Conservation (phyloP, 2,113 vertebrate species). For the Picathartes gymnocephalus region DNA sequence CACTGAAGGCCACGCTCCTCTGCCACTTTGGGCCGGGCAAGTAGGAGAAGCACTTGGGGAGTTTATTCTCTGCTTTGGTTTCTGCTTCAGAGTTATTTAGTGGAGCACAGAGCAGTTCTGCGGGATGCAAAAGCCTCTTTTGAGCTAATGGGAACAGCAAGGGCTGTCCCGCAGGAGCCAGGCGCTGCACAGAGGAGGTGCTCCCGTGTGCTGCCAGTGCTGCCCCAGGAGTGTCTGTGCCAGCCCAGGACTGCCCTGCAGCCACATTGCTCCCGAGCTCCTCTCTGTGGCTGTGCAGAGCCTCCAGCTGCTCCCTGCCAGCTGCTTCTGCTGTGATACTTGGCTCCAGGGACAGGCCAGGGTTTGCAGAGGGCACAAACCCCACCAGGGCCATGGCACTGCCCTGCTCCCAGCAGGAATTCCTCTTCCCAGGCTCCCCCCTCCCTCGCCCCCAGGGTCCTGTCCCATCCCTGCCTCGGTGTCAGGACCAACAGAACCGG, state of each 20-base stretch:
- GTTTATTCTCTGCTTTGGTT: neutral
- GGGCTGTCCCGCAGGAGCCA: neutral
- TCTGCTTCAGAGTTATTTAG: neutral
- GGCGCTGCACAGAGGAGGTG: neutral
- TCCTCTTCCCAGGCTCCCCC: neutral
- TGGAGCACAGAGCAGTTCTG: neutral
- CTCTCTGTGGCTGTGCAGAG: neutral
- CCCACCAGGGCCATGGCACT: neutral
- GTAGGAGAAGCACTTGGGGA: neutral
- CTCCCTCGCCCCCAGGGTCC: neutral
- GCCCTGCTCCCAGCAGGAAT: neutral
- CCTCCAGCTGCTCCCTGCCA: neutral
- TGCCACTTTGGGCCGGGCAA: neutral
- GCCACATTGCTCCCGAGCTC: neutral
- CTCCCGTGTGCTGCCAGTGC: rapidly evolving
- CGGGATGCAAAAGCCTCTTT: neutral
- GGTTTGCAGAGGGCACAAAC: neutral
- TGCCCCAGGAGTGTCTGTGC: neutral
- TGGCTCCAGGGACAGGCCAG: neutral
- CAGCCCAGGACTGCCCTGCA: neutral
- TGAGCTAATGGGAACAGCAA: neutral
- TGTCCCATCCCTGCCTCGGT: neutral
- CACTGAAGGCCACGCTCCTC: neutral
- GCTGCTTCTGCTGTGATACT: neutral
- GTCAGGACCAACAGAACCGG: neutral